A percentile compares a stretch with the other conserved stretches of the same genome.
Conservation (phyloP, 2,797 vertebrate species). For the Acanthurus lineatus region DNA sequence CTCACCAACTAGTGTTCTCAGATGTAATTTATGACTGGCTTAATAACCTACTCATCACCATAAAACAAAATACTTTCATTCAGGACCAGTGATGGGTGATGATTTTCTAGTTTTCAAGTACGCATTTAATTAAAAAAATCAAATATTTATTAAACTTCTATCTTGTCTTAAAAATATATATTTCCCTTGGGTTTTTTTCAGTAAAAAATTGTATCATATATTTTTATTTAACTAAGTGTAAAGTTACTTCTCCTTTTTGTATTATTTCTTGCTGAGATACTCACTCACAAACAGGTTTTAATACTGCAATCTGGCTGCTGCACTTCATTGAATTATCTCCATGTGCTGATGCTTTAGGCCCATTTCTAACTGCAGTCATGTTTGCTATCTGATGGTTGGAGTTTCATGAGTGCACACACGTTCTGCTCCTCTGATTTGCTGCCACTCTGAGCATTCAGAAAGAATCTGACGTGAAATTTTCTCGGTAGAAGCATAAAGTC, state of each 20-base stretch:
- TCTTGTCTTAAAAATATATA: too few species aligned
- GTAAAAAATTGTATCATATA: too few species aligned
- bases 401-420: background rate
- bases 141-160: too few species aligned
- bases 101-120: too few species aligned
- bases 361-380: slow-evolving; percentile 8
- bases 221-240: too few species aligned
- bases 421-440: background rate
- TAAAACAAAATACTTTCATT: background rate
- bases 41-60: background rate
- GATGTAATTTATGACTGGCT: background rate
- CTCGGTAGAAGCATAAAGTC: background rate
- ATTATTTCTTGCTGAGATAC: too few species aligned
- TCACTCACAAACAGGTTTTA: too few species aligned
- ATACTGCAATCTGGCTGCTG: slow-evolving; percentile 7
- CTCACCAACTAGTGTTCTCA: background rate
- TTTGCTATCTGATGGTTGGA: background rate
- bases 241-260: too few species aligned
- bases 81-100: too few species aligned
- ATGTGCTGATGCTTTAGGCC: slow-evolving; percentile 22
- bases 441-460: background rate
- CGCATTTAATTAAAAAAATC: too few species aligned
- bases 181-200: too few species aligned
- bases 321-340: slow-evolving; percentile 18
- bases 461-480: slow-evolving; percentile 9